Percentiles rank a stretch among this genome's conserved stretches.
Evolutionary conservation across 2,888 invertebrate genomes (phyloP).

Genomic region (Eudasyphora cyanicolor): DNA sequence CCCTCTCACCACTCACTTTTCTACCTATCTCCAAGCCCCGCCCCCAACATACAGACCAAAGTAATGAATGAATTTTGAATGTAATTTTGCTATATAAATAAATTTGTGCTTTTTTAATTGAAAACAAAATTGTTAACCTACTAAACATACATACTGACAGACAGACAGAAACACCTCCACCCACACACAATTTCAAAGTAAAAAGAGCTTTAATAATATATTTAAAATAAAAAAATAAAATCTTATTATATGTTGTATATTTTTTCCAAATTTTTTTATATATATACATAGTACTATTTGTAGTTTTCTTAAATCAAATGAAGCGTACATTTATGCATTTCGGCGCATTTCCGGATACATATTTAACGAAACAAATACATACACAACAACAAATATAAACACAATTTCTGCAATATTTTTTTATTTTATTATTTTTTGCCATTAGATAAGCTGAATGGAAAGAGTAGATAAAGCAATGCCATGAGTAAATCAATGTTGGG

Average conservation of each 20-base stretch:
- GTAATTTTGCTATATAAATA: not conserved
- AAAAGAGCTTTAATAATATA: constrained; percentile 24
- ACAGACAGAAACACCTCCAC: not conserved
- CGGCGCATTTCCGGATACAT: constrained; percentile 2
- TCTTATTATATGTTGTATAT: constrained; percentile 19
- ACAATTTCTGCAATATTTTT: not conserved
- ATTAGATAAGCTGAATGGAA: not conserved
- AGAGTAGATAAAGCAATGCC: too few species aligned
- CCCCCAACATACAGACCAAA: not conserved
- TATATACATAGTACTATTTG: constrained; percentile 6
- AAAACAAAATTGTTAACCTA: not conserved
- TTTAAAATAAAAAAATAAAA: not conserved
- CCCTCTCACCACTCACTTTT: not conserved
- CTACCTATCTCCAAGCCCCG: not conserved
- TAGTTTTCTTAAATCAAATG: not conserved
- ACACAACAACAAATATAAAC: not conserved
- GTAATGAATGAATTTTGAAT: not conserved
- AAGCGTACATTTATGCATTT: not conserved
- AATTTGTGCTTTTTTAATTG: not conserved
- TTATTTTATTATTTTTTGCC: not conserved
- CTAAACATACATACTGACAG: too few species aligned
- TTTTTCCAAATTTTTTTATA: constrained; percentile 4
- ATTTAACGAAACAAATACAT: constrained; percentile 24
- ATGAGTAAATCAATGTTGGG: too few species aligned
- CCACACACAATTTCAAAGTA: constrained; percentile 4